Evolutionary conservation across 2,113 vertebrate genomes (phyloP).

Genomic region (Epinephelus cyanopodus): DNA sequence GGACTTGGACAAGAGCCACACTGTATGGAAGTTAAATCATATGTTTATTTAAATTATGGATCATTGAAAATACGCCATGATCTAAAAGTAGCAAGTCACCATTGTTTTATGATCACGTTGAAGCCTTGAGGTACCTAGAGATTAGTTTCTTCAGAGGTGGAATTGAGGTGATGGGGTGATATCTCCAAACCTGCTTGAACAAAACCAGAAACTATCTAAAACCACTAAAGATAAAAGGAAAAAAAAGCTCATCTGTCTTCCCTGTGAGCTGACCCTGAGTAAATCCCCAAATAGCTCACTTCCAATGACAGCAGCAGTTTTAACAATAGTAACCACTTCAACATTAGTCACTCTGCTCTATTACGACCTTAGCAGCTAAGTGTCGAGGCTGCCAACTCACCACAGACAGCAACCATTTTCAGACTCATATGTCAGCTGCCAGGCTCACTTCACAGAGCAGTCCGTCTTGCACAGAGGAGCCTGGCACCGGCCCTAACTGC

Average conservation of each 20-base stretch:
- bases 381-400: slow-evolving; percentile 63
- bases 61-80: too few species aligned
- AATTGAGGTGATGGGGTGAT: not conserved
- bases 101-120: too few species aligned
- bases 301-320: slow-evolving; percentile 54
- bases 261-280: not conserved
- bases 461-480: slow-evolving; percentile 57
- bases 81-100: too few species aligned
- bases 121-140: too few species aligned
- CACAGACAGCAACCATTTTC: slow-evolving; percentile 68
- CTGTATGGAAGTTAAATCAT: too few species aligned
- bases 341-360: slow-evolving; percentile 70
- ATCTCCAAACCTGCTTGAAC: not conserved
- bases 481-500: slow-evolving; percentile 61
- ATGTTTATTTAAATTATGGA: too few species aligned
- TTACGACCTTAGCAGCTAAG: slow-evolving; percentile 67
- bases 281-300: not conserved
- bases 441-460: slow-evolving; percentile 59
- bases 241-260: not conserved
- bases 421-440: slow-evolving; percentile 79
- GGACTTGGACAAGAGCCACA: too few species aligned
- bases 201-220: not conserved
- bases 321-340: slow-evolving; percentile 55
- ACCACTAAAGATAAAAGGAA: not conserved
- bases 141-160: not conserved